A percentile compares a stretch with the other conserved stretches of the same genome.
Evolutionary conservation across 2,797 vertebrate genomes (phyloP).

Genomic region (Heterohyrax brucei): DNA sequence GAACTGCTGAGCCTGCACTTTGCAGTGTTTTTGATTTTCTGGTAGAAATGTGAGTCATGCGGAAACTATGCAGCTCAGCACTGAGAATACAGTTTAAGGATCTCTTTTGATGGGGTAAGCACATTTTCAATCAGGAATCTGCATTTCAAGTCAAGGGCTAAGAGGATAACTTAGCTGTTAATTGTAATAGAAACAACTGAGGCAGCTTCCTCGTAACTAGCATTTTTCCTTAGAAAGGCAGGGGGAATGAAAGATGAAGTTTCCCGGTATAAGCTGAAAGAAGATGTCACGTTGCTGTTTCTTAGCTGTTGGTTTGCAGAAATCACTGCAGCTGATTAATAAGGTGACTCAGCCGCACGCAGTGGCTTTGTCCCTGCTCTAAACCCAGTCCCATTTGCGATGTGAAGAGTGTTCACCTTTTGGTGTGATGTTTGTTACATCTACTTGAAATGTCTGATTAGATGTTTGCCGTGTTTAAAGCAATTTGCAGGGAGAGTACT

Average conservation of each 20-base stretch:
- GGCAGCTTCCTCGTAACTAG: not conserved
- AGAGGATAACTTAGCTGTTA: no score
- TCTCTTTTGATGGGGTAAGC: not conserved
- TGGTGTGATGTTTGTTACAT: not conserved
- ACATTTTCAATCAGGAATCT: not conserved
- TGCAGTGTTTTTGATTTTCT: not conserved
- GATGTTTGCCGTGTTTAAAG: no score
- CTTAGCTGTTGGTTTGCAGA: accelerated
- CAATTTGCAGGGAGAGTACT: not conserved
- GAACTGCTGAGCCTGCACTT: not conserved
- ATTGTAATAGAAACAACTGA: not conserved
- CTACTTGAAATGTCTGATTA: not conserved
- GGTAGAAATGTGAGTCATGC: not conserved
- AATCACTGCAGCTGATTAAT: not conserved
- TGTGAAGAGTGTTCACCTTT: not conserved
- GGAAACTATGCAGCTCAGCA: not conserved
- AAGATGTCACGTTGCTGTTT: not conserved
- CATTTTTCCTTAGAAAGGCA: not conserved
- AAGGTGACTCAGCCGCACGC: no score
- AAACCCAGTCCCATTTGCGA: not conserved
- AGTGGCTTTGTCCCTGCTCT: not conserved
- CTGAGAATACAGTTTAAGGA: not conserved
- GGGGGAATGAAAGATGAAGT: not conserved
- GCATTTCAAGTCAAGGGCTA: not conserved
- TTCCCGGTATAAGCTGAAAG: not conserved